These are phyloP conservation scores for Sitodiplosis mosellana DNA, from an alignment of 1,140 invertebrate species.

Conservation along the genomic window DNA sequence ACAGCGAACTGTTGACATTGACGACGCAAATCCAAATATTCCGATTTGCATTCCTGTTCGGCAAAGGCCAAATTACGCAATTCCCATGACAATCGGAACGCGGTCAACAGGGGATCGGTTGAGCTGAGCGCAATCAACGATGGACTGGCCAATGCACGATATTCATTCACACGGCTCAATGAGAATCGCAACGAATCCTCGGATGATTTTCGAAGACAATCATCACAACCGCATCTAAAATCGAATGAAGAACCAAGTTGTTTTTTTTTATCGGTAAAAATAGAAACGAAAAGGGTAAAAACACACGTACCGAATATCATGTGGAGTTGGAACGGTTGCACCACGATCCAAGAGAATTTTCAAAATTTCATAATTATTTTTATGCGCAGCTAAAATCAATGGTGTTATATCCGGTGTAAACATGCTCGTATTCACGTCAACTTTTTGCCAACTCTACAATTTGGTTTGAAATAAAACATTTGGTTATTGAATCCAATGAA, in stretches of 20 bases:
- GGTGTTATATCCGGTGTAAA: conserved; percentile 88
- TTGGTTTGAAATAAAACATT: neutral
- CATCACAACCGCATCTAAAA: conserved; percentile 56
- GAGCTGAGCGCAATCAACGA: conserved; percentile 74
- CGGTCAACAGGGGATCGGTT: conserved; percentile 63
- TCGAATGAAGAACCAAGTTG: neutral
- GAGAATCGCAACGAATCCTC: conserved; percentile 72
- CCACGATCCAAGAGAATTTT: conserved; percentile 78
- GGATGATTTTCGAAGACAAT: conserved; percentile 48
- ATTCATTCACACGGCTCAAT: conserved; percentile 77
- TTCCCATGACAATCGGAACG: conserved; percentile 70
- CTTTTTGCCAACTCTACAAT: conserved; percentile 64
- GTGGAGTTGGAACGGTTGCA: conserved; percentile 69
- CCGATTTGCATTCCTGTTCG: conserved; percentile 58
- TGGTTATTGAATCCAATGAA: neutral
- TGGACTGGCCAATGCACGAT: conserved; percentile 76
- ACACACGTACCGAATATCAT: conserved; percentile 48
- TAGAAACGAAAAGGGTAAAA: neutral
- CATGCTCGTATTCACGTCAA: conserved; percentile 57
- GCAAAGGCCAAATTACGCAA: conserved; percentile 53
- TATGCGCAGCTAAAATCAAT: conserved; percentile 75
- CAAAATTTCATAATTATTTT: conserved; percentile 88
- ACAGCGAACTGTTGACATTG: conserved; percentile 86
- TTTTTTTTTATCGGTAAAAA: too few relatives aligned
- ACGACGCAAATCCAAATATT: conserved; percentile 59